Base-by-base conservation (phyloP, 2,797 vertebrate species). In the Rhinatrema bivittatum region DNA sequence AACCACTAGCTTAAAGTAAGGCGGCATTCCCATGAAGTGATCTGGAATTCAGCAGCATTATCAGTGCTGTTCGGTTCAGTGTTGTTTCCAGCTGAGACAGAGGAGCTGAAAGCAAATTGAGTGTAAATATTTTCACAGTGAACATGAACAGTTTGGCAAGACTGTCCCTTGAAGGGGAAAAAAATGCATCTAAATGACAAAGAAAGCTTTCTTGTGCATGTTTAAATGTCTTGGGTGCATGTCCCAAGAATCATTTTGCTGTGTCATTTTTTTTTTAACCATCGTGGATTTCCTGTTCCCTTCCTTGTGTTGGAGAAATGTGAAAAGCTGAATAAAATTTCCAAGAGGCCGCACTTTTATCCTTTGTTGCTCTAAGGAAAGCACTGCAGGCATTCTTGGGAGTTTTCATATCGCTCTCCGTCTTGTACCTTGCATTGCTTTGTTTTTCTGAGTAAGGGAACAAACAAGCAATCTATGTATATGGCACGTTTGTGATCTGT, bases 401-500 rank as follows among this genome's bases (percentile, higher is more conserved):
- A 16, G 48, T 51, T 77, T 56, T 57, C 9, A 42, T 58, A 45
- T 33, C 40, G 44, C 57, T 62, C 70, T 72, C 65, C 56, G 50
- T 69, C 46, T 54, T 70, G 44, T 11, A 51, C 59, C 64, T 12
- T 45, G n/a, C n/a, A n/a, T n/a, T n/a, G n/a, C n/a, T n/a, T n/a
- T n/a, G n/a, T 68, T 60, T 61, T 56, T 70, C 54, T 77, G 71
- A 70, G 32, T 43, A 32, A 65, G 43, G 23, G 45, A 48, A 42
- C 42, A 23, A 44, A 50, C 43, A 50, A 46, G 40, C 31, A 26
- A 39, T 25, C 30, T 16, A 53, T n/a, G 39, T 52, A 39, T 55
- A 46, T 29, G 50, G 75, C 73, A 76, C 72, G 77, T 74, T 74
- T 75, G 55, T 71, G 49, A 67, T 49, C 31, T 1, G 10, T 56